Base-by-base conservation (phyloP, 2,797 vertebrate genomes). In the Megalops cyprinoides region DNA sequence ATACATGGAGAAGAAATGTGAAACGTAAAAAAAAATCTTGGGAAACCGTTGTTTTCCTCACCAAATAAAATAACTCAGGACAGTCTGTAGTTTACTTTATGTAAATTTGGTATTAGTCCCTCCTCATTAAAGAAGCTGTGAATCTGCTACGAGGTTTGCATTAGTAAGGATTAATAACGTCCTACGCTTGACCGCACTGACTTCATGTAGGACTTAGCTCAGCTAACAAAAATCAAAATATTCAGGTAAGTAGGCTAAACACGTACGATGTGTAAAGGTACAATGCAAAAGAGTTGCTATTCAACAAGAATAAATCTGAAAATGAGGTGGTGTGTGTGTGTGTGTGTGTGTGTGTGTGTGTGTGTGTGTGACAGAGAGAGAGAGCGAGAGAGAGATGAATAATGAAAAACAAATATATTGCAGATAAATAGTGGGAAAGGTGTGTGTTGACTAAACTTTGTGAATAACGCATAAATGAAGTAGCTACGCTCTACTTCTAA, bases 201-300 rank as follows among this genome's bases (percentile, higher is more conserved):
- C 44, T 10, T 31, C 25, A 60, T 58, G 58, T 60, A 60, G 14
- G 31, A 34, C 39, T 18, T 67, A 15, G 62, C 6, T 37, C 34
- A 12, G 14, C 31, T 37, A 12, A 18, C 34, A 14, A 65, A 37
- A 65, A 65, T 15, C 12, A 1, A 71, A 44, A 71, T 71, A n/a
- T 71, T 37, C 67, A 71, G 44, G 44, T 71, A 23, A n/a, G 31
- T 39, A n/a, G n/a, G n/a, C n/a, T n/a, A 71, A 71, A 71, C 39
- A 42, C 42, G 37, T 39, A 0, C 34, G 65, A 37, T 23, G 37
- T 71, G 67, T n/a, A 42, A n/a, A 71, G 25, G 37, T n/a, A 44
- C n/a, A 71, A 18, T 23, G 39, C n/a, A 39, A 71, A 42, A 6
- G 5, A 18, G 20, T 23, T 71, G 18, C 44, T 44, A 42, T 71